A percentile compares a stretch with the other conserved stretches of the same genome.
These are phyloP conservation scores for Bovichtus variegatus DNA, from an alignment of 2,797 vertebrate species.

Conservation along the genomic window DNA sequence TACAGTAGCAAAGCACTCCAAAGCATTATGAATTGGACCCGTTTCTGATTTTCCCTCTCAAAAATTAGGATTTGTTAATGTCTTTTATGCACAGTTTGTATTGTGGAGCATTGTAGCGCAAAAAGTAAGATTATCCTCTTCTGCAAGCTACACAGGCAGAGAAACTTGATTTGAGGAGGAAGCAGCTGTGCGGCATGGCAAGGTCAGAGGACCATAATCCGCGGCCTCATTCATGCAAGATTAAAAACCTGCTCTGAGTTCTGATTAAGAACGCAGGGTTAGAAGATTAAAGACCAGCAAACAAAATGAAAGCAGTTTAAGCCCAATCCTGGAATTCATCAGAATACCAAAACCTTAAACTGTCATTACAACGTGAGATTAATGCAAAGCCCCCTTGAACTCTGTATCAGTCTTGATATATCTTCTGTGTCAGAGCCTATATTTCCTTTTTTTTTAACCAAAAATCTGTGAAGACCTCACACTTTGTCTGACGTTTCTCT, in stretches of 20 bases:
- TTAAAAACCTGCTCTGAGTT: slow-evolving; percentile 92
- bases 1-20: neutral
- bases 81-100: slow-evolving; percentile 55
- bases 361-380: slow-evolving; percentile 92
- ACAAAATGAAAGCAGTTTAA: slow-evolving; percentile 96
- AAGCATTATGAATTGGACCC: neutral
- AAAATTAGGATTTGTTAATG: slow-evolving; percentile 52
- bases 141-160: slow-evolving; percentile 63
- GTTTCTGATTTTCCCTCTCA: slow-evolving; percentile 14
- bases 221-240: slow-evolving; percentile 86
- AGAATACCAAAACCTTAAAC: slow-evolving; percentile 90
- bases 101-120: slow-evolving; percentile 68
- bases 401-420: slow-evolving; percentile 75
- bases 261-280: slow-evolving; percentile 95
- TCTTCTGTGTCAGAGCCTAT: slow-evolving; percentile 57
- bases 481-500: slow-evolving; percentile 15
- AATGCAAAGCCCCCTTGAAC: slow-evolving; percentile 84
- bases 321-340: slow-evolving; percentile 95
- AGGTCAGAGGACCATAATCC: slow-evolving; percentile 90
- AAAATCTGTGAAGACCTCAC: slow-evolving; percentile 50
- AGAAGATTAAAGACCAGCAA: slow-evolving; percentile 93
- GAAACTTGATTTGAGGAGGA: slow-evolving; percentile 80
- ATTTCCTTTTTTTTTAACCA: slow-evolving; percentile 32
- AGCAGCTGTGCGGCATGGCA: slow-evolving; percentile 84
- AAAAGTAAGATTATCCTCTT: slow-evolving; percentile 73